Base-by-base conservation (phyloP, 2,113 vertebrate species). In the Myotis brandtii region DNA sequence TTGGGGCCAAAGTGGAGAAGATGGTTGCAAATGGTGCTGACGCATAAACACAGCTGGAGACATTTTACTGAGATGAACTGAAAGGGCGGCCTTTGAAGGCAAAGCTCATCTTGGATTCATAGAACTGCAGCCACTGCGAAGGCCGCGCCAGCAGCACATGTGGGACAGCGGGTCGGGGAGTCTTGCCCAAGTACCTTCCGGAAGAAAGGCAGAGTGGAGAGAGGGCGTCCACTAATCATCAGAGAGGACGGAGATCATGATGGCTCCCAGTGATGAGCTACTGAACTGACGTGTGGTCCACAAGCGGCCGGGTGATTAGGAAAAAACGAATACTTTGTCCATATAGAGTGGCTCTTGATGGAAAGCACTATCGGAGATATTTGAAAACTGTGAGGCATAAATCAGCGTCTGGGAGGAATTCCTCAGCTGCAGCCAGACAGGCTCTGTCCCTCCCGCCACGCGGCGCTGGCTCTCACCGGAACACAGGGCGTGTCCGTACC, bases 121-220 rank as follows among this genome's bases (percentile, higher is more conserved):
- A 91, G 93, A 96, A 83, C 82, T 54, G 34, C 52, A 70, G 85
- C 95, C 87, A 88, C 30, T 70, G 88, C 90, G 84, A 89, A 88
- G 94, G 94, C 84, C 79, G 89, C 87, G 92, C 72, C 50, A 80
- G 82, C 43, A 81, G 91, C 82, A 83, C 82, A 93, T 96, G 97
- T n/a, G 27, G 93, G 88, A 97, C 96, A 97, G 95, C 82, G 76
- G 30, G 96, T 96, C 96, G 94, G 86, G 94, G 93, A 93, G 95
- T 62, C 88, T 86, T 91, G 91, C 91, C 83, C 97, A 96, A 94
- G 96, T 86, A 84, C 89, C 91, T 93, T 95, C 79, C 81, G 34
- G 75, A 89, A 96, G 91, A 96, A 97, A 97, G 79, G 88, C 85
- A 37, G 87, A 80, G 85, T 80, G 50, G 23, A 91, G 93, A 93